Evolutionary conservation across 35 echinoderm and acorn worm species (phyloP).

Genomic region (Diadema setosum): DNA sequence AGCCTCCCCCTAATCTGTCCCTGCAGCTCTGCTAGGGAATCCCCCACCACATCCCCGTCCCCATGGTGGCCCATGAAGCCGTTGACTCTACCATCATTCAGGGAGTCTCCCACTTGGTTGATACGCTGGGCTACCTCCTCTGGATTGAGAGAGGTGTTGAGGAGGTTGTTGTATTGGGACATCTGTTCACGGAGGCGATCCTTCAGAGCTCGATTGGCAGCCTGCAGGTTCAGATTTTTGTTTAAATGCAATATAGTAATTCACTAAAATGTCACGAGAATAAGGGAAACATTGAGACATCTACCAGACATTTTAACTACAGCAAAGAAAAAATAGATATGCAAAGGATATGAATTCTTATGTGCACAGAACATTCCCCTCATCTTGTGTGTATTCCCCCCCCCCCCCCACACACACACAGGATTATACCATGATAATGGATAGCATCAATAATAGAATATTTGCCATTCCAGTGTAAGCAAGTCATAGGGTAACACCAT

Average conservation of each 20-base stretch:
- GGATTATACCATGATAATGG: too few species aligned
- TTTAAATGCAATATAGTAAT: neutral
- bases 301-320: too few species aligned
- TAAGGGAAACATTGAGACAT: too few species aligned
- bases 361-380: too few species aligned
- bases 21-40: conserved; percentile 67
- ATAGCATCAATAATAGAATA: too few species aligned
- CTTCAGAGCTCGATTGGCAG: conserved; percentile 24
- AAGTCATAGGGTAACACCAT: too few species aligned
- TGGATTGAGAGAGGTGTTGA: conserved; percentile 48
- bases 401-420: too few species aligned
- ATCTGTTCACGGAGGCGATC: conserved; percentile 29
- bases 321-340: too few species aligned
- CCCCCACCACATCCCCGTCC: conserved; percentile 53
- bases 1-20: conserved; percentile 23
- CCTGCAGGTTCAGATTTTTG: neutral
- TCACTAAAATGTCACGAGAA: too few species aligned
- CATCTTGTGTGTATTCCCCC: too few species aligned
- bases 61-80: neutral
- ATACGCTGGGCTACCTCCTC: conserved; percentile 75
- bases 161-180: conserved; percentile 11
- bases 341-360: too few species aligned
- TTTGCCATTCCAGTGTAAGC: too few species aligned
- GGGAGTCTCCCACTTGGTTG: neutral
- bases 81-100: neutral